Evolutionary conservation across 1,140 invertebrate genomes (phyloP), one percentile per base, ranked within the genome.

Genomic region (Thaumetopoea pityocampa): DNA sequence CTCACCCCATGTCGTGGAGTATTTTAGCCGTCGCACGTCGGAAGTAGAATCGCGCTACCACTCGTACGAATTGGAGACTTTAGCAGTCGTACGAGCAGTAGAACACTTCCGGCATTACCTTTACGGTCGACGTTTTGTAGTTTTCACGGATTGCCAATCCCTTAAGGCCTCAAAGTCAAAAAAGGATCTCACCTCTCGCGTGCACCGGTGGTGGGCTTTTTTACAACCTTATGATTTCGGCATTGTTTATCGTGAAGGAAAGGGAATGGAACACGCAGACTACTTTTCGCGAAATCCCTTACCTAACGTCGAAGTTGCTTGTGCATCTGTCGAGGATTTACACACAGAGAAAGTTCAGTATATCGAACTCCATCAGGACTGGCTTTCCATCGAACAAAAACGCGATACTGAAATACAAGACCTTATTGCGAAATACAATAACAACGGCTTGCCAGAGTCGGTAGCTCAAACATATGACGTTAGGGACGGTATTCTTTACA

Each of bases 1-100:
- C 48, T 56, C 67, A 41, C 73, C 88, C 45, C 89, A 77, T 84
- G 68, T 69, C 46, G 52, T 77, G 47, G 65, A 77, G 47, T 64
- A 57, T 48, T 67, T 51, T 63, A 78, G 59, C 11, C 11, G n/a
- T 1, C 5, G 34, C 4, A 37, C 34, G 1, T 9, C 34, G 3
- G 0, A 3, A n/a, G 12, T n/a, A 4, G 27, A 29, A 15, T 29
- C 27, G 3, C 27, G 27, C 3, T 29, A 29, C 6, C 27, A 29
- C 6, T 29, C 27, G 6, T 29, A 29, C 14, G 27, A 29, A 10
- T 8, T 29, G 10, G 27, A 23, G 2, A 7, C 46, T 0, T 15
- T 48, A 1, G 45, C 45, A 2, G 38, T 50, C 2, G 27, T 50
- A 1, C 43, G 34, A 4, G 7, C 47, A 2, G 15, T 50, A 2